Base-by-base conservation (phyloP, 1,140 invertebrate genomes). In the Leptopilina clavipes region DNA sequence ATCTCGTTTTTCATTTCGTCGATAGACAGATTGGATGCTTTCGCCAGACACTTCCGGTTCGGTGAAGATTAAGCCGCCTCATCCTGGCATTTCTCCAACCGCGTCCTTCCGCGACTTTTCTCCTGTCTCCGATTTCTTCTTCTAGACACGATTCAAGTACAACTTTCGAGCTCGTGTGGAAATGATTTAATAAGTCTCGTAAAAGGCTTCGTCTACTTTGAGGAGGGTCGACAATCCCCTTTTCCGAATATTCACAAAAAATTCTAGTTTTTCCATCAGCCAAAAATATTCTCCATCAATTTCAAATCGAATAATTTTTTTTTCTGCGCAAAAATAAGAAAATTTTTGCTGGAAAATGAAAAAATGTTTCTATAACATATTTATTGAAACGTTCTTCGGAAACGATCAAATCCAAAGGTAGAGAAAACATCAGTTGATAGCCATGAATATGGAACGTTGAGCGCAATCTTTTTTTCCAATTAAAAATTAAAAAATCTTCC, bases 401-500 rank as follows among this genome's bases (percentile, higher is more conserved):
- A 25, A 31, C 19, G 22, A 65, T 65, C 12, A 22, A 31, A n/a
- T 65, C 19, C 25, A 31, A 65, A 37, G 59, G 22, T 31, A 65
- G 25, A 65, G 25, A 37, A 31, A 1, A 31, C 25, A 31, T 31
- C 22, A 65, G 19, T 65, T n/a, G 25, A 65, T 65, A n/a, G 12
- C 11, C 12, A 37, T 31, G 59, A n/a, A 65, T 3, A 65, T 65
- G 25, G 25, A 65, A 22, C 59, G 25, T 31, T 31, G 59, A 12
- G 22, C 81, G 77, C 83, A 81, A 86, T 80, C 80, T 88, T 88
- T 88, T 87, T 88, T 87, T 81, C 88, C 87, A 90, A 90, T 89
- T 90, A 89, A 90, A 90, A 89, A 90, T 89, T 89, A 89, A 90
- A 88, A 89, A 89, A 86, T 88, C 83, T 81, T 76, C 80, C 84